Base-by-base conservation (phyloP, 2,888 invertebrate species). In the Sturmia bella region DNA sequence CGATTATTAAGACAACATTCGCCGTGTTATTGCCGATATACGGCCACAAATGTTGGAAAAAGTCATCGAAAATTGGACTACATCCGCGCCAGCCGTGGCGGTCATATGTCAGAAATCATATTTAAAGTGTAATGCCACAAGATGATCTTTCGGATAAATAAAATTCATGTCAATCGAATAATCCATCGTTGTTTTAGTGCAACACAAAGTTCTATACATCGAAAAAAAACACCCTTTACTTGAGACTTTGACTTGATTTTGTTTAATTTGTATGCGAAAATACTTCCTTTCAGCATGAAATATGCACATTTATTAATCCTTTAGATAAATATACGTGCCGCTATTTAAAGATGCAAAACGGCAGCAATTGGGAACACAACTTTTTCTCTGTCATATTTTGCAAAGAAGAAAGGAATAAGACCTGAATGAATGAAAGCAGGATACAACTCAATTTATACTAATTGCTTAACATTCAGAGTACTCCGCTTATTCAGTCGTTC, bases 401-500 rank as follows among this genome's bases (percentile, higher is more conserved):
- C 11, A 21, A 27, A 7, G 17, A 21, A 3, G 0, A 56, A 19
- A 37, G 39, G 7, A 41, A 13, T 39, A 15, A 5, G 0, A 56
- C 19, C 21, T 17, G 4, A 41, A 9, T 48, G 48, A 9, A 24
- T 24, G 48, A 9, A 24, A 17, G 54, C 17, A 54, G 37, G 54
- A 69, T 27, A 50, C 27, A 69, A 63, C 63, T 54, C 61, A 69
- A 69, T 77, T 77, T 77, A 48, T 45, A 64, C 64, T 72, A 72
- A 72, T 78, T 78, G 48, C 57, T 70, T 77, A 70, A 41, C 24
- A 63, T 77, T 9, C 32, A 32, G 32, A n/a, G 5, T 9, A 32
- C 9, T 27, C 9, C 9, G 32, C 6, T 45, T 27, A 45, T 56
- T 70, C 70, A 56, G 54, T 70, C 24, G 57, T 75, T 57, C 2